These are phyloP conservation scores for Cynoglossus semilaevis DNA, from an alignment of 2,113 vertebrate genomes.

Conservation along the genomic window DNA sequence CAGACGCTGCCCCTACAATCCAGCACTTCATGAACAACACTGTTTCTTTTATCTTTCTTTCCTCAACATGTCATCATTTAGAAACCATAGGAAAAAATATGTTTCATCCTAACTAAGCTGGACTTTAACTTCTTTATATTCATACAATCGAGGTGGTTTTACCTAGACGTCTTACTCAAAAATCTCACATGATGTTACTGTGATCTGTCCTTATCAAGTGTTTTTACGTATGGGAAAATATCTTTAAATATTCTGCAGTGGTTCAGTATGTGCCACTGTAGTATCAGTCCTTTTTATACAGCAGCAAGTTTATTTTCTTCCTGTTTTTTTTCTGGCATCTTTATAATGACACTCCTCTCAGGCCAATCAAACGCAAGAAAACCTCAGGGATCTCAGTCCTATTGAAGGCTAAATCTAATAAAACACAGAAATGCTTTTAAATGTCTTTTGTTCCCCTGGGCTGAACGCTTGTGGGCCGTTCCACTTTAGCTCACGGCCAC, in stretches of 20 bases:
- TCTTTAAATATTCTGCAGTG: no score
- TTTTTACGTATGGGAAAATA: no score
- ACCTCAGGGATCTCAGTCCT: conserved; percentile 50
- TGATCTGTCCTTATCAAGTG: no score
- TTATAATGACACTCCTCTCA: conserved; percentile 9
- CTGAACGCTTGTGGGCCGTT: conserved; percentile 59
- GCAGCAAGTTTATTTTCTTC: no score
- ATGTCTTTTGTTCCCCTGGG: conserved; percentile 73
- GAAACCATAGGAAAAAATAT: conserved; percentile 27
- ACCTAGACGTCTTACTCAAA: no score
- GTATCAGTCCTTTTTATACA: no score
- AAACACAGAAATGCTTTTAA: conserved; percentile 75
- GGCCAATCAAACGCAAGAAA: conserved; percentile 43
- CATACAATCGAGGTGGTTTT: no score
- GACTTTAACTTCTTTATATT: no score
- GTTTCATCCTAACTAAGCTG: conserved; percentile 41
- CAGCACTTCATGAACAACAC: conserved; percentile 48
- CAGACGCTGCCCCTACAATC: conserved; percentile 52
- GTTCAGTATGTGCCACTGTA: no score
- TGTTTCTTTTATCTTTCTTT: conserved; percentile 2
- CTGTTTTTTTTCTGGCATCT: no score
- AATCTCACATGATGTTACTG: no score
- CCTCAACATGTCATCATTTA: conserved; percentile 34
- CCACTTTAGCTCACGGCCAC: conserved; percentile 46
- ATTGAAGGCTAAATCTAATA: conserved; percentile 74